These are phyloP conservation scores for Acanthosoma haemorrhoidale DNA, from an alignment of 2,888 invertebrate species.

Conservation along the genomic window DNA sequence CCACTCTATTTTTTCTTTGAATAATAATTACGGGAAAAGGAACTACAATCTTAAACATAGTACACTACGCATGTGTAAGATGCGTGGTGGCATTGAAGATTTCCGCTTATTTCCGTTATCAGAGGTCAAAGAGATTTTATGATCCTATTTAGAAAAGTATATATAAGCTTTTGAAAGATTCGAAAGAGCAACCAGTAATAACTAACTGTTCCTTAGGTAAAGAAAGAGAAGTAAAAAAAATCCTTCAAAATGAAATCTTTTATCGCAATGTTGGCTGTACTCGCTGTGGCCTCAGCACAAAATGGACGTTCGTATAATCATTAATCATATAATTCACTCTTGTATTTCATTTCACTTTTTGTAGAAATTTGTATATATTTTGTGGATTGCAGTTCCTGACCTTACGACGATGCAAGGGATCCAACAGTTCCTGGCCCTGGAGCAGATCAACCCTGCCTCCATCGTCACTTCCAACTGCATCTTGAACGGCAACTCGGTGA, in stretches of 20 bases:
- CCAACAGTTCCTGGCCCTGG: background rate
- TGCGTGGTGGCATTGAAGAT: background rate
- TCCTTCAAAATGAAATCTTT: background rate
- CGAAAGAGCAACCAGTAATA: too few relatives aligned
- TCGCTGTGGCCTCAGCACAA: background rate
- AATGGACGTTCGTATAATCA: background rate
- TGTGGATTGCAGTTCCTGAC: background rate
- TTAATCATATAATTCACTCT: background rate
- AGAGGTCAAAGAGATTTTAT: background rate
- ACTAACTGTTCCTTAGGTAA: too few relatives aligned
- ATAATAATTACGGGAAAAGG: too few relatives aligned
- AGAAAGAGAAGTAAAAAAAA: too few relatives aligned
- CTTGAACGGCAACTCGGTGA: slow-evolving; percentile 18
- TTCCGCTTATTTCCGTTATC: background rate
- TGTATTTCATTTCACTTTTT: background rate
- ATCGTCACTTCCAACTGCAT: slow-evolving; percentile 26
- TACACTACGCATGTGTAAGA: too few relatives aligned
- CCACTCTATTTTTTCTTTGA: too few relatives aligned
- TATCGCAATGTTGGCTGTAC: background rate
- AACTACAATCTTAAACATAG: too few relatives aligned
- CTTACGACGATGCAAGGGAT: slow-evolving; percentile 16
- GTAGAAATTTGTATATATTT: background rate
- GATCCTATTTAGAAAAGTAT: background rate
- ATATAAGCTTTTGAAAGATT: too few relatives aligned
- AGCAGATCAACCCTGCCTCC: background rate